These are phyloP conservation scores for Gopherus flavomarginatus DNA, from an alignment of 2,113 vertebrate genomes.

Conservation along the genomic window DNA sequence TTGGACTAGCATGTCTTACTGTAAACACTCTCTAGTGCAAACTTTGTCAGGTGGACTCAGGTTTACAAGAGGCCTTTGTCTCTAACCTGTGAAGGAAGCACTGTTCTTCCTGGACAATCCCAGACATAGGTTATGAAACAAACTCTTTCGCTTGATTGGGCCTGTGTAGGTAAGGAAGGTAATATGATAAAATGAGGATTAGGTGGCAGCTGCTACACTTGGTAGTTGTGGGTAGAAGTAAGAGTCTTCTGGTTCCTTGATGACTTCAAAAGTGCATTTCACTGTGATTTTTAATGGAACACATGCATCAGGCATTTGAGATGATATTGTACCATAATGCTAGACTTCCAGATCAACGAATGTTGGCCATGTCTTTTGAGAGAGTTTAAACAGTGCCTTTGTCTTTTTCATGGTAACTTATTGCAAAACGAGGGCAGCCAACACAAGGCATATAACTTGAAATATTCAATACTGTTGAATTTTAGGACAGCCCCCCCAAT, in stretches of 20 bases:
- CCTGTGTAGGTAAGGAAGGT: not conserved
- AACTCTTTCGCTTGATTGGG: not conserved
- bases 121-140: not conserved
- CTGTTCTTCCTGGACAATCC: not conserved
- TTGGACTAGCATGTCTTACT: not conserved
- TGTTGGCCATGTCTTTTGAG: not conserved
- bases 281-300: not conserved
- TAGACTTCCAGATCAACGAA: not conserved
- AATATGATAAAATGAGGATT: not conserved
- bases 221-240: not conserved
- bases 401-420: not conserved
- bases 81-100: not conserved
- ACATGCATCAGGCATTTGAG: not conserved
- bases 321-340: not conserved
- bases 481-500: not conserved
- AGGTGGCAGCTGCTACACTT: not conserved
- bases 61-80: slow-evolving; percentile 17
- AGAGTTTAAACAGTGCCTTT: not conserved
- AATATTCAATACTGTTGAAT: not conserved
- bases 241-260: not conserved
- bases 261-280: not conserved
- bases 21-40: not conserved
- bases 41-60: not conserved
- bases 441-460: not conserved
- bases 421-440: not conserved